Conservation (phyloP, 2,113 vertebrate species). For the Prinia subflava region DNA sequence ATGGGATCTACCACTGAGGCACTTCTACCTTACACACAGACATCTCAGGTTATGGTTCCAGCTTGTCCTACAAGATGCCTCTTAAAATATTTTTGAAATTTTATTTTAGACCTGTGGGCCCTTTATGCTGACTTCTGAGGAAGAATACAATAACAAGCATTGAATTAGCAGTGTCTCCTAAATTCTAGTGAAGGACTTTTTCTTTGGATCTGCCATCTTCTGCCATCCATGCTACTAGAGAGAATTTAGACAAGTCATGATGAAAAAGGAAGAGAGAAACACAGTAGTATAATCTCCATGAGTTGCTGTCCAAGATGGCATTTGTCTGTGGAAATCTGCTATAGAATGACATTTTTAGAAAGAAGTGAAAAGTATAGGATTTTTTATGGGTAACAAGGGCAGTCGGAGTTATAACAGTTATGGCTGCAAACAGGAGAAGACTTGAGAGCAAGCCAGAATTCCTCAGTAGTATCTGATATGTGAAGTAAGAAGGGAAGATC, state of each 20-base stretch:
- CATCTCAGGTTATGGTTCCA: neutral
- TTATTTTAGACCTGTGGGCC: neutral
- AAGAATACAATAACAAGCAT: neutral
- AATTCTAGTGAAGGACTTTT: neutral
- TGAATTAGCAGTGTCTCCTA: neutral
- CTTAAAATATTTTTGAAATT: neutral
- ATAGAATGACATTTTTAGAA: neutral
- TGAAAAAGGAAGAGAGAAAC: neutral
- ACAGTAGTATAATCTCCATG: neutral
- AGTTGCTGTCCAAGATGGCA: neutral
- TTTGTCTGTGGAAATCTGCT: neutral
- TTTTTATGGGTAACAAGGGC: neutral
- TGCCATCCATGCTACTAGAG: neutral
- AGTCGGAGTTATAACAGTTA: neutral
- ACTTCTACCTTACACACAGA: neutral
- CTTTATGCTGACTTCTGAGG: neutral
- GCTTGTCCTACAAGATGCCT: neutral
- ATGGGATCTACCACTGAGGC: neutral
- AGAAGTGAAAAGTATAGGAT: neutral
- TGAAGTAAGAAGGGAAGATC: neutral
- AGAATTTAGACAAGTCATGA: neutral
- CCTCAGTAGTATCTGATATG: neutral
- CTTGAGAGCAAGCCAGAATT: neutral
- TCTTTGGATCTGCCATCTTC: neutral
- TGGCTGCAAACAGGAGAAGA: neutral